Base-by-base conservation (phyloP, 2,797 vertebrate genomes). In the Poeciliopsis presidionis region DNA sequence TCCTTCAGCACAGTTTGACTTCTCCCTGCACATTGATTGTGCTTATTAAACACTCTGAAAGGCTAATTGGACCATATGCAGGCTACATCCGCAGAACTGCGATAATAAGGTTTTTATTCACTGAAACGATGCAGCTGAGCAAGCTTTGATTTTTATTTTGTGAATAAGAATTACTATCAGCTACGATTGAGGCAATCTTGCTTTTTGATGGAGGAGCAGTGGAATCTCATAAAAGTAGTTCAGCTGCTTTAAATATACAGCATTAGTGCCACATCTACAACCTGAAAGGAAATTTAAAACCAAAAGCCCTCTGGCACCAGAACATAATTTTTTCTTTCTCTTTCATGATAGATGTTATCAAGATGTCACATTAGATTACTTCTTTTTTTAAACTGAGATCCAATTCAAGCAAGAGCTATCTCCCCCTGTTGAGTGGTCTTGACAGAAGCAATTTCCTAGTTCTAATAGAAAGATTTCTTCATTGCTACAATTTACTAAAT, bases 361-460 rank as follows among this genome's bases (percentile, higher is more conserved):
- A 92, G 90, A 93, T 93, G 93, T 82, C 89, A 87, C 86, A 76
- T 93, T 92, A 90, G 91, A 95, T 94, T 93, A 92, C 79, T 84
- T 80, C 67, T 88, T 74, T 88, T 84, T 84, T 83, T 72, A 89
- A 89, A 86, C 83, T 90, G 88, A 90, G 92, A 93, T 86, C 87
- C 86, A 90, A 77, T 93, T 94, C 90, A 86, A 91, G 87, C 79
- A 72, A 59, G 67, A 85, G 86, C 89, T 88, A 89, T 91, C 87
- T 82, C 78, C 73, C 81, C 69, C 57, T 25, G 73, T 77, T 89
- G 91, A 93, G 90, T 87, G 79, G 90, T 88, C 88, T 92, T 94
- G 94, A 95, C 92, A 95, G 90, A 92, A 94, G 89, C 93, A 92
- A 94, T 95, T 93, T 94, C 90, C 90, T 7, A 78, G 78, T 91